Evolutionary conservation across 2,797 vertebrate genomes (phyloP), one percentile per base, ranked within the genome.

Genomic region (Merluccius polli): DNA sequence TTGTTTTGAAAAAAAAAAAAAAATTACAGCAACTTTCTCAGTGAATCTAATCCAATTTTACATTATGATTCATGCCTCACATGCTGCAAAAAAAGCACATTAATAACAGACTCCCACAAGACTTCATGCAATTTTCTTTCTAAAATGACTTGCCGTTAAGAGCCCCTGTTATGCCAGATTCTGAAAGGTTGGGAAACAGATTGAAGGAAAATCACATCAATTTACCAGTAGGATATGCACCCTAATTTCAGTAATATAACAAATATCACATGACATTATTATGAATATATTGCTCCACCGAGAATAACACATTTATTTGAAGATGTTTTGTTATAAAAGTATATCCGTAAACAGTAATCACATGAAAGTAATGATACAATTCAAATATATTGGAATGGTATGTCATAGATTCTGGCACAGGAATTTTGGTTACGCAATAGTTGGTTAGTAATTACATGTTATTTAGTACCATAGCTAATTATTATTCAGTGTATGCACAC

Each of bases 321-420:
- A 15, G 0, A 3, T 29, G 27, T 52, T 67, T 81, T 70, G 74
- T 78, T 15, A 75, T 74, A 67, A 75, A 70, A n/a, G 8, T 10
- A 65, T 63, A 73, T 48, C 76, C 86, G 87, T 89, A 87, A 86
- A 87, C 84, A 79, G 69, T 38, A 78, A 30, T 73, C 27, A 82
- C 78, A 75, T 83, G 77, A 81, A 85, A 87, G 85, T 76, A 79
- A 88, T 69, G 27, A 67, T 30, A 59, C 24, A 91, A 88, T 86
- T 85, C 86, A 82, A 38, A 78, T 81, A 86, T 78, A 80, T 83
- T 67, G 80, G 79, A 89, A 84, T 65, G 24, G 24, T 41, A 24
- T 80, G 79, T 88, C 81, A 80, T 75, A 82, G 65, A 80, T 86
- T 84, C 88, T 91, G 92, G 91, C 91, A 92, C 91, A 87, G 38